A percentile compares a stretch with the other conserved stretches of the same genome.
Conservation (phyloP, 2,113 vertebrate genomes). For the Gracilinanus agilis region DNA sequence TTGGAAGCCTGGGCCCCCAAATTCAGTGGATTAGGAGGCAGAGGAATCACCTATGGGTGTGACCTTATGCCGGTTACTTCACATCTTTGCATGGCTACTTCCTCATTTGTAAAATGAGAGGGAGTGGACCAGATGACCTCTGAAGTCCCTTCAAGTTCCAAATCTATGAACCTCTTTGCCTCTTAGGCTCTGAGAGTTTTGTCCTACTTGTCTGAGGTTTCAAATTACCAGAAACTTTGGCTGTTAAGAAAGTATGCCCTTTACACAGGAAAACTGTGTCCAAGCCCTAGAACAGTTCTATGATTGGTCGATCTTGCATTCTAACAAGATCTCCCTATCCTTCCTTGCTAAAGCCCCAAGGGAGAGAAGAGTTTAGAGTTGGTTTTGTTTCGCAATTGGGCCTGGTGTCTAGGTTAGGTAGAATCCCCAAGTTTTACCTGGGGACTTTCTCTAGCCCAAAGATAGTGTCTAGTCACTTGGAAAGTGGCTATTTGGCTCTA, state of each 20-base stretch:
- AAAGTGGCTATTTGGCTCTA: slow-evolving; percentile 52
- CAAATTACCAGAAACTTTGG: slow-evolving; percentile 17
- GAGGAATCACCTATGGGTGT: neutral
- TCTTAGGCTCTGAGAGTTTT: slow-evolving; percentile 24
- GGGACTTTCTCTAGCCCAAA: slow-evolving; percentile 34
- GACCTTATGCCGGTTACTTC: neutral
- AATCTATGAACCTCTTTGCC: slow-evolving; percentile 36
- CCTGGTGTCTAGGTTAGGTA: slow-evolving; percentile 14
- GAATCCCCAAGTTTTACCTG: slow-evolving; percentile 39
- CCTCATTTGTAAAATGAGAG: neutral
- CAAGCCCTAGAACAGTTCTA: slow-evolving; percentile 47
- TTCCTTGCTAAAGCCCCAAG: slow-evolving; percentile 12
- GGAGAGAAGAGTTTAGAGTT: slow-evolving; percentile 27
- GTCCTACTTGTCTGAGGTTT: slow-evolving; percentile 29
- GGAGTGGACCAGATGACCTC: neutral
- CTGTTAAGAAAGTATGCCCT: neutral
- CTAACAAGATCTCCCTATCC: slow-evolving; percentile 44
- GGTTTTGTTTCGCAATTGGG: slow-evolving; percentile 13
- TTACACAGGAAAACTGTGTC: slow-evolving; percentile 52
- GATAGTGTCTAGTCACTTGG: slow-evolving; percentile 44
- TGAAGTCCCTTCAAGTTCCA: neutral
- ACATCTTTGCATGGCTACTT: neutral
- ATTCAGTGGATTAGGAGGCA: neutral
- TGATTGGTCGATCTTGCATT: slow-evolving; percentile 63
- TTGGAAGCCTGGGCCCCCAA: too few relatives aligned